Percentiles rank a stretch among this genome's conserved stretches.
Evolutionary conservation across 2,797 vertebrate genomes (phyloP).

Genomic region (Odontamblyopus lacepedii): DNA sequence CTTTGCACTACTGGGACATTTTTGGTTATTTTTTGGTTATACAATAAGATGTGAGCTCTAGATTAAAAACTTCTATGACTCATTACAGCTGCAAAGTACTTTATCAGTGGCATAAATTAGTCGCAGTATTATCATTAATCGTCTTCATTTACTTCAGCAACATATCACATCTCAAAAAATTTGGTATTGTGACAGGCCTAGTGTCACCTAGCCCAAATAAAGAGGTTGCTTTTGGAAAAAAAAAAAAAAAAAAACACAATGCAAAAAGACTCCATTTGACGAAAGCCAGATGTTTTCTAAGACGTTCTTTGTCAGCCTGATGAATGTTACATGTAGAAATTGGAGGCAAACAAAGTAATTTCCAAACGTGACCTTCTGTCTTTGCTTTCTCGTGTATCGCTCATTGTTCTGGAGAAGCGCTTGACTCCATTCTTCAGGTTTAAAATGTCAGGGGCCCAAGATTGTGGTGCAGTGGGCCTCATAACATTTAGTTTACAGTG

Average conservation of each 20-base stretch:
- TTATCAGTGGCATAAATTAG: too few species aligned
- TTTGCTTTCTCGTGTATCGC: background rate
- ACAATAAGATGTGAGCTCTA: too few species aligned
- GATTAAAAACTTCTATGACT: too few species aligned
- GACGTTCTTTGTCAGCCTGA: background rate
- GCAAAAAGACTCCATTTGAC: background rate
- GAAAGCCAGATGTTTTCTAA: background rate
- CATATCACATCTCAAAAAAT: too few species aligned
- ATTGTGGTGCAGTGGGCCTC: conserved; percentile 19
- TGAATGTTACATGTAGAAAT: conserved; percentile 1
- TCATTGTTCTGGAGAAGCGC: background rate
- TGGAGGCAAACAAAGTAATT: conserved; percentile 4
- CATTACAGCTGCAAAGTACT: too few species aligned
- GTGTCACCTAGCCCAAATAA: too few species aligned
- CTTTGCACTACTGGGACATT: too few species aligned
- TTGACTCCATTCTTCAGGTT: conserved; percentile 12
- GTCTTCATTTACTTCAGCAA: too few species aligned
- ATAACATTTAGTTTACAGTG: conserved; percentile 20
- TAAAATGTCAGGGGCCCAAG: conserved; percentile 4
- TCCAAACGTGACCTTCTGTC: conserved; percentile 5
- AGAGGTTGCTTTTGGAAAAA: background rate
- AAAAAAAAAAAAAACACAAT: background rate
- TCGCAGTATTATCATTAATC: too few species aligned
- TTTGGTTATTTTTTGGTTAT: too few species aligned
- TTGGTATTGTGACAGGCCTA: too few species aligned